These are phyloP conservation scores for Hemiscyllium ocellatum DNA, from an alignment of 2,113 vertebrate species.

Conservation along the genomic window DNA sequence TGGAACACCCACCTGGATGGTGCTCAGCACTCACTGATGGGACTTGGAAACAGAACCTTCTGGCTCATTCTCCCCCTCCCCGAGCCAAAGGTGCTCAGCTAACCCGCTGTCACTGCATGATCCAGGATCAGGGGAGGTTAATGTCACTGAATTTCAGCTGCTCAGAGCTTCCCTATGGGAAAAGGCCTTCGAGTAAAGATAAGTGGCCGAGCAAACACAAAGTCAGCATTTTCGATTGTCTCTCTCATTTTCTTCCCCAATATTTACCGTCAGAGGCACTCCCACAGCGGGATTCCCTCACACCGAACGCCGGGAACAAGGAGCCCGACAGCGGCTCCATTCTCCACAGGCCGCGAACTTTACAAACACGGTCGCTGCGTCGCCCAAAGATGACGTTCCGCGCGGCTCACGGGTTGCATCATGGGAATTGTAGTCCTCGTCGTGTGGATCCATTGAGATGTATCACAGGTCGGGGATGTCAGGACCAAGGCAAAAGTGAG, in stretches of 20 bases:
- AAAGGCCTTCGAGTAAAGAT: no score
- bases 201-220: neutral
- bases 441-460: no score
- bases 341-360: conserved; percentile 43
- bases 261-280: neutral
- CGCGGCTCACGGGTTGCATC: no score
- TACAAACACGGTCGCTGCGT: neutral
- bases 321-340: neutral
- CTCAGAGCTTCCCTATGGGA: neutral
- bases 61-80: neutral
- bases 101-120: no score
- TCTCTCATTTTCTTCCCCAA: neutral
- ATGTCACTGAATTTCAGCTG: neutral
- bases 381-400: neutral
- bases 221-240: neutral
- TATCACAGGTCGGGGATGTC: no score
- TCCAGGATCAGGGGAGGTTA: neutral
- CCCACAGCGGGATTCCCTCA: no score
- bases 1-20: neutral
- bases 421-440: conserved; percentile 29
- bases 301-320: conserved; percentile 55
- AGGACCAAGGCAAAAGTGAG: no score
- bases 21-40: neutral
- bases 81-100: neutral
- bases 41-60: neutral